Evolutionary conservation across 2,797 vertebrate species (phyloP), one percentile per base, ranked within the genome.

Genomic region (Chloroceryle inda): DNA sequence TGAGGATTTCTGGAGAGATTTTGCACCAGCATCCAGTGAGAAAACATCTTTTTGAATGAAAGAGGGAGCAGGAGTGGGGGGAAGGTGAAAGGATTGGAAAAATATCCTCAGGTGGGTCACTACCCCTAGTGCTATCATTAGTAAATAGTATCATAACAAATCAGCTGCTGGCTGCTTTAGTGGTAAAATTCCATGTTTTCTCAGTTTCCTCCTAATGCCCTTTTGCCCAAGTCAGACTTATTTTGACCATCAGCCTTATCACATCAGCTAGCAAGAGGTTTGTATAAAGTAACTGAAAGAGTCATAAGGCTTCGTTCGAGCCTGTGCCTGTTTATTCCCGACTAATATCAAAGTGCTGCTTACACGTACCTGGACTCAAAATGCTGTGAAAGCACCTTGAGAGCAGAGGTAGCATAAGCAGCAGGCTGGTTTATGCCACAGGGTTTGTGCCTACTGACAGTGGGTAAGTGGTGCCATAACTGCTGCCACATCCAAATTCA

Each of bases 21-120:
- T 84, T 52, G 37, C 35, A 68, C 44, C 17, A 52, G 56, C 62
- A 83, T 38, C 16, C 94, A 49, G 49, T 1, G 13, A 83, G 64
- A 88, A 85, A 79, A 86, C 26, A 76, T 83, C 17, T 49, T 92
- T 91, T 76, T 75, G 40, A 69, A 59, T 38, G 40, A 53, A 45
- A 53, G n/a, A 80, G 15, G 49, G 45, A 92, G 27, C 44, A 53
- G 52, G 31, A 86, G 21, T 47, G 35, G 5, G 10, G 40, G 53
- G 37, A 89, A 93, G 19, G 45, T 62, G 52, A 26, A 89, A 87
- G 26, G 45, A 79, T 11, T 94, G 73, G 72, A 71, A 92, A 86
- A 91, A 92, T 61, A 74, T 62, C 56, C 50, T 78, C 56, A 53
- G 71, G 58, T 19, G 4, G 52, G 47, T 85, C 76, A 42, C 50